Percentiles rank a stretch among this genome's conserved stretches.
phyloP scores from a whole-genome alignment of 2,888 invertebrate species.

The Amphipoea oculea region DNA sequence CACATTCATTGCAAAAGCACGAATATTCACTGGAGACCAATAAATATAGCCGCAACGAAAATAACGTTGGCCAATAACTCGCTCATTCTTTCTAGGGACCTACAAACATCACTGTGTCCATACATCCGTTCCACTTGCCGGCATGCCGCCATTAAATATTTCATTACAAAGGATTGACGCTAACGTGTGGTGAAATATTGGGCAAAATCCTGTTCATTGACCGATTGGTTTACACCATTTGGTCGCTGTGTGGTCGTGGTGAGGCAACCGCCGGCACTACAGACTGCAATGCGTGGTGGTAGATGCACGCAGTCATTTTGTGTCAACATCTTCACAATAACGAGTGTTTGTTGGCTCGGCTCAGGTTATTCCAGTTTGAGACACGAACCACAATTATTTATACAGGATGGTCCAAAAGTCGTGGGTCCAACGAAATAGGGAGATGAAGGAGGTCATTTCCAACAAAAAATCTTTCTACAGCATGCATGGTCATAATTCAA shows the following conservation, averaged over 20 bases:
- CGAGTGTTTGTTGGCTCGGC: conserved; percentile 14
- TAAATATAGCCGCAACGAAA: conserved; percentile 30
- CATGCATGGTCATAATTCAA: too few relatives aligned
- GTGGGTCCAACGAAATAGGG: too few relatives aligned
- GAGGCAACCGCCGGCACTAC: conserved; percentile 47
- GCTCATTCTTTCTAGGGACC: conserved; percentile 32
- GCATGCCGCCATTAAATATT: conserved; percentile 51
- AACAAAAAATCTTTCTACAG: too few relatives aligned
- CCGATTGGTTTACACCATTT: conserved; percentile 66
- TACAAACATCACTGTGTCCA: conserved; percentile 35
- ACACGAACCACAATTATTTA: conserved; percentile 8
- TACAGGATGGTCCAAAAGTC: too few relatives aligned
- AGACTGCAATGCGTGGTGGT: conserved; percentile 46
- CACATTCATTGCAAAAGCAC: conserved; percentile 4
- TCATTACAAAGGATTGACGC: conserved; percentile 65
- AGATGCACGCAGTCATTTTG: conserved; percentile 44
- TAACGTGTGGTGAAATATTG: conserved; percentile 62
- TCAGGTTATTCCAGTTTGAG: conserved; percentile 19
- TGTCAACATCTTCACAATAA: conserved; percentile 52
- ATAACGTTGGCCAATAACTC: conserved; percentile 33
- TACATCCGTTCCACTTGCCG: conserved; percentile 64
- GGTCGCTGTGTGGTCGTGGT: conserved; percentile 47
- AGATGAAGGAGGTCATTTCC: too few relatives aligned
- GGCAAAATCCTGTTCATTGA: conserved; percentile 68
- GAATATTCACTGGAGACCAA: conserved; percentile 1